A percentile compares a stretch with the other conserved stretches of the same genome.
phyloP scores from a whole-genome alignment of 2,797 vertebrate species.

The Scarus forsteni region DNA sequence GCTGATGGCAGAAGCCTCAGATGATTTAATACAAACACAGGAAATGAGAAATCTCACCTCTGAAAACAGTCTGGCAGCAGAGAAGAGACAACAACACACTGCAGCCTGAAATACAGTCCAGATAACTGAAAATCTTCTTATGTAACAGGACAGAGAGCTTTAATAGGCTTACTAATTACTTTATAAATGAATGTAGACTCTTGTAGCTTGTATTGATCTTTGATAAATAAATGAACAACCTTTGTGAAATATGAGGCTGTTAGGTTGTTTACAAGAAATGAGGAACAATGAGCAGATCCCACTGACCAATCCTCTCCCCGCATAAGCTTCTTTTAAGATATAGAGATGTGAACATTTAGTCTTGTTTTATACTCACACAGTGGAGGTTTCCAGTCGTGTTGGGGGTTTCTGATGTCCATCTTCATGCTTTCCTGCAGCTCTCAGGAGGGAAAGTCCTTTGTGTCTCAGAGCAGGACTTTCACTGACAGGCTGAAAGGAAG shows the following conservation, averaged over 20 bases:
- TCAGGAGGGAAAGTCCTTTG: slow-evolving; percentile 37
- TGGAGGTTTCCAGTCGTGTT: slow-evolving; percentile 33
- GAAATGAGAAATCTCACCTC: slow-evolving; percentile 2
- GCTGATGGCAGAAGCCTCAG: not conserved
- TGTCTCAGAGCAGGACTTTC: slow-evolving; percentile 63
- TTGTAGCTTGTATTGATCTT: not conserved
- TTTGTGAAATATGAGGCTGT: not conserved
- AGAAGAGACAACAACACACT: slow-evolving; percentile 17
- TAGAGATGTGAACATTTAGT: too few relatives aligned
- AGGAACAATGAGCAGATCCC: not conserved
- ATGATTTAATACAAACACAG: slow-evolving; percentile 5
- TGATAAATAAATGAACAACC: not conserved
- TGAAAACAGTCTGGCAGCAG: slow-evolving; percentile 6
- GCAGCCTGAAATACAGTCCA: slow-evolving; percentile 29
- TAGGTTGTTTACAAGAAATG: not conserved
- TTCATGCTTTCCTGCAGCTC: slow-evolving; percentile 53
- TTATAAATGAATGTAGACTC: not conserved
- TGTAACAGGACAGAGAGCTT: slow-evolving; percentile 53
- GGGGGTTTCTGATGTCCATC: slow-evolving; percentile 22
- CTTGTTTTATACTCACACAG: slow-evolving; percentile 67
- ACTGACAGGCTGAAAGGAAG: slow-evolving; percentile 44
- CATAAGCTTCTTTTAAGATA: too few relatives aligned
- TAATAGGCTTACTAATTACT: slow-evolving; percentile 5
- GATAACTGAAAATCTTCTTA: slow-evolving; percentile 68
- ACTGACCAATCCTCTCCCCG: not conserved